Percentiles rank a stretch among this genome's conserved stretches.
These are phyloP conservation scores for Drosophila helvetica DNA, from an alignment of 2,888 invertebrate genomes.

Conservation along the genomic window DNA sequence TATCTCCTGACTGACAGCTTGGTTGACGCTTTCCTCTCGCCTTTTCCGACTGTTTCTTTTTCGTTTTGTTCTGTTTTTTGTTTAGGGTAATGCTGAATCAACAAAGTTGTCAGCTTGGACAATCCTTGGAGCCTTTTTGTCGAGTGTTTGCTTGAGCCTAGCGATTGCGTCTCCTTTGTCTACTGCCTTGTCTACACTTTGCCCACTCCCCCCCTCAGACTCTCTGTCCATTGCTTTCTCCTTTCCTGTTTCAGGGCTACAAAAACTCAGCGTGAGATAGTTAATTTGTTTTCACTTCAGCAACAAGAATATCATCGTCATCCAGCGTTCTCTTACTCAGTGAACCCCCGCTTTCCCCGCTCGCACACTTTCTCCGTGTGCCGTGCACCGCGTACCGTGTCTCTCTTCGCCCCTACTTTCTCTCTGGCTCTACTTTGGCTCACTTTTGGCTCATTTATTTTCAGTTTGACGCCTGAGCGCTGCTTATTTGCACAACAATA, in stretches of 20 bases:
- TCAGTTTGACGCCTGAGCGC: slow-evolving; percentile 78
- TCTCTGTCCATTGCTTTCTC: slow-evolving; percentile 35
- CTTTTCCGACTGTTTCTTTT: neutral
- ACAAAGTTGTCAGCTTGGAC: slow-evolving; percentile 56
- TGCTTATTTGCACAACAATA: slow-evolving; percentile 75
- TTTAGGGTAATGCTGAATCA: slow-evolving; percentile 32
- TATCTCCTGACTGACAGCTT: neutral
- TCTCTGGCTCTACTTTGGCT: slow-evolving; percentile 40
- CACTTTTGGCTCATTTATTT: slow-evolving; percentile 77
- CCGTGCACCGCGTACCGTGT: slow-evolving; percentile 9
- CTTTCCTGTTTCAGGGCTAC: slow-evolving; percentile 15
- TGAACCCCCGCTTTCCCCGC: slow-evolving; percentile 3
- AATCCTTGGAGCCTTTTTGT: slow-evolving; percentile 43
- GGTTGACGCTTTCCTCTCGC: neutral
- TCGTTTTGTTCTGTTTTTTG: neutral
- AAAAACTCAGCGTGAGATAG: slow-evolving; percentile 78
- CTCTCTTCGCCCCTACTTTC: slow-evolving; percentile 6
- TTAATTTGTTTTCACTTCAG: slow-evolving; percentile 79
- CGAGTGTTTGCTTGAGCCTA: slow-evolving; percentile 64
- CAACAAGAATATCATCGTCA: slow-evolving; percentile 60
- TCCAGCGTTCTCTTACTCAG: slow-evolving; percentile 2
- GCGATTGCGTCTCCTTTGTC: slow-evolving; percentile 37
- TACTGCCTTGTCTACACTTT: slow-evolving; percentile 25
- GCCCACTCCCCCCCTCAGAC: neutral
- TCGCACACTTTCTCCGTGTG: slow-evolving; percentile 17